These are phyloP conservation scores for Fundulus diaphanus DNA, from an alignment of 2,797 vertebrate species.

Conservation along the genomic window DNA sequence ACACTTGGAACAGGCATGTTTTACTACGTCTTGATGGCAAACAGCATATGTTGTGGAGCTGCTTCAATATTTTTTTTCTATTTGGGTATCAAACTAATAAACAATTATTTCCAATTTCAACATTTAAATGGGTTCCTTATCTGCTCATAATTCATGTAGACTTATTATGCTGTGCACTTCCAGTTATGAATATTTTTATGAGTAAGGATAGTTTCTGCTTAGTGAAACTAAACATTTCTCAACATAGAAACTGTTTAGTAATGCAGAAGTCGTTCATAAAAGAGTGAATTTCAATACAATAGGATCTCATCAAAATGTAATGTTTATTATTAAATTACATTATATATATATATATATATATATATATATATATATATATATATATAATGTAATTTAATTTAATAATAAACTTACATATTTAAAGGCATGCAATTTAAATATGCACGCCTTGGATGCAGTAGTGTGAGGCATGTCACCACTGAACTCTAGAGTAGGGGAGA, in stretches of 20 bases:
- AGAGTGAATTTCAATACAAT: not conserved
- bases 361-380: no score
- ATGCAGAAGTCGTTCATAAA: not conserved
- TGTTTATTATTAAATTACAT: no score
- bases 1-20: not conserved
- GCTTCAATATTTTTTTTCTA: not conserved
- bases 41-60: not conserved
- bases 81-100: not conserved
- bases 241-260: not conserved
- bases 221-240: not conserved
- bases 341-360: no score
- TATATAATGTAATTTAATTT: no score
- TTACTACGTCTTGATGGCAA: not conserved
- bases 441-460: no score
- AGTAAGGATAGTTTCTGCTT: not conserved
- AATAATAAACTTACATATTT: no score
- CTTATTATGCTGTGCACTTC: not conserved
- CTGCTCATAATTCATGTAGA: not conserved
- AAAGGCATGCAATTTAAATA: no score
- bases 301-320: not conserved
- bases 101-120: not conserved
- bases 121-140: not conserved
- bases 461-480: no score
- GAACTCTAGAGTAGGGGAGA: no score
- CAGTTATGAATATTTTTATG: not conserved